Evolutionary conservation across 2,888 invertebrate genomes (phyloP).

Genomic region (Parasteatoda lunata): DNA sequence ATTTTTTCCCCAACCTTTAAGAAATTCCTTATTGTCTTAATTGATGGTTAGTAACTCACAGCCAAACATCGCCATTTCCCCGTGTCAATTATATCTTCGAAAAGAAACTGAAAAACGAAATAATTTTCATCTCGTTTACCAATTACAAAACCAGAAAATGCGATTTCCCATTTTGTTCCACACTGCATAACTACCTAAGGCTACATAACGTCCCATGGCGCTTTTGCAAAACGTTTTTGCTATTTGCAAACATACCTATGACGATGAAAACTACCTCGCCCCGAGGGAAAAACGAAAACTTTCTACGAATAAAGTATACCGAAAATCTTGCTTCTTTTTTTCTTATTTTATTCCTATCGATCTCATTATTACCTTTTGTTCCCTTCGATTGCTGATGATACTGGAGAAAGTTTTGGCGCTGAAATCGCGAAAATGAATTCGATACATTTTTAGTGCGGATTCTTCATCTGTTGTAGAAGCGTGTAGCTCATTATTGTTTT

Average conservation of each 20-base stretch:
- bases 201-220: no score
- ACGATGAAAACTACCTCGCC: constrained; percentile 10
- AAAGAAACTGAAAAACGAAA: no score
- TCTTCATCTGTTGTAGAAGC: not conserved
- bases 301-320: constrained; percentile 1
- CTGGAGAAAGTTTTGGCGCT: constrained; percentile 20
- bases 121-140: not conserved
- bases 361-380: constrained; percentile 53
- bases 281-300: constrained; percentile 11
- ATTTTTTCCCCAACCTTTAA: no score
- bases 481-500: constrained; percentile 60
- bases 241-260: not conserved
- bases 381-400: constrained; percentile 30
- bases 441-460: constrained; percentile 46
- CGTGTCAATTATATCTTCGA: no score
- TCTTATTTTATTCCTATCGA: constrained; percentile 30
- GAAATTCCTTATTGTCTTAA: no score
- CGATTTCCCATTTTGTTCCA: not conserved
- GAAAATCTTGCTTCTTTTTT: not conserved
- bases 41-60: no score
- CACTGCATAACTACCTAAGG: no score
- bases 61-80: no score
- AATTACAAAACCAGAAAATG: not conserved
- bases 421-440: constrained; percentile 34
- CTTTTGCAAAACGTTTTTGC: no score